Conservation (phyloP, 2,888 invertebrate genomes). For the Ormyrus rosae region DNA sequence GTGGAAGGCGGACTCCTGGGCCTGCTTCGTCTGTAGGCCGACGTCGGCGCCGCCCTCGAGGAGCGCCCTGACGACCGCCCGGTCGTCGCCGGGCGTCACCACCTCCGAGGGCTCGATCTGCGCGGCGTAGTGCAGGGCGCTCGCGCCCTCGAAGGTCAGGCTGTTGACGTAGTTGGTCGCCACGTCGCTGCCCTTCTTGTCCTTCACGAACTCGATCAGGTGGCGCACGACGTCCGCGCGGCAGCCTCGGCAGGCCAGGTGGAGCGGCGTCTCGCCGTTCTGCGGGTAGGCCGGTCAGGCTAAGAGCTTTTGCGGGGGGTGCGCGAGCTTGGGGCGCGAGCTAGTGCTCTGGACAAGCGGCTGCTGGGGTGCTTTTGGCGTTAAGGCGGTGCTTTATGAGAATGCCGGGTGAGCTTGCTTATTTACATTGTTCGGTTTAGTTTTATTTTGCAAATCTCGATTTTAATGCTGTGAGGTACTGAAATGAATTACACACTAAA, state of each 20-base stretch:
- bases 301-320: too few relatives aligned
- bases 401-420: too few relatives aligned
- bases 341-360: too few relatives aligned
- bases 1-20: constrained; percentile 96
- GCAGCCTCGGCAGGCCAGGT: constrained; percentile 93
- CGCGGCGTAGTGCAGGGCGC: constrained; percentile 95
- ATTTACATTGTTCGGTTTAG: too few relatives aligned
- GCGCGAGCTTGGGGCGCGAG: too few relatives aligned
- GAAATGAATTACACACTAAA: too few relatives aligned
- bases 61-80: constrained; percentile 92
- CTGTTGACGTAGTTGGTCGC: constrained; percentile 92
- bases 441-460: too few relatives aligned
- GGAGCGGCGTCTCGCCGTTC: constrained; percentile 96
- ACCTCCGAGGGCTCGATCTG: constrained; percentile 91
- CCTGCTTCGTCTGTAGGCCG: constrained; percentile 88
- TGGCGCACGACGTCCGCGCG: constrained; percentile 91
- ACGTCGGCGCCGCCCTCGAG: constrained; percentile 95
- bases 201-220: constrained; percentile 89
- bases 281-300: constrained; percentile 69
- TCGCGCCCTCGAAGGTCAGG: constrained; percentile 94
- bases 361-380: too few relatives aligned
- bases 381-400: too few relatives aligned
- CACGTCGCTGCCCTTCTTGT: constrained; percentile 84
- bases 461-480: too few relatives aligned
- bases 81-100: constrained; percentile 83